Percentiles rank a stretch among this genome's conserved stretches.
Evolutionary conservation across 2,888 invertebrate genomes (phyloP).

Genomic region (Dynastes hyllus): DNA sequence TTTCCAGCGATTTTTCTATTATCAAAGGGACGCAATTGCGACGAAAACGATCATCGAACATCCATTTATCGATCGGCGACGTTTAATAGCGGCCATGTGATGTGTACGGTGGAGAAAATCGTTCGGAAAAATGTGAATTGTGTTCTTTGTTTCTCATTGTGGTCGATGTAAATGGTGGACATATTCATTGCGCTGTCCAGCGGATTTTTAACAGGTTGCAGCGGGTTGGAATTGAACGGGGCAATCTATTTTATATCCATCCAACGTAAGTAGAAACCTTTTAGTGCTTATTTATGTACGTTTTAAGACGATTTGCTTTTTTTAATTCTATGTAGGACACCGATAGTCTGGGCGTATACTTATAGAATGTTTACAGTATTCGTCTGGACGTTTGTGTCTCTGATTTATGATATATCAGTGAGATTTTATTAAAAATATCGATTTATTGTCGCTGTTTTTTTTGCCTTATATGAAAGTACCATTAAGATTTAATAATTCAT

Average conservation of each 20-base stretch:
- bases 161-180: slow-evolving; percentile 65
- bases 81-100: slow-evolving; percentile 29
- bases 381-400: slow-evolving; percentile 62
- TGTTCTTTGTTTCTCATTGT: slow-evolving; percentile 67
- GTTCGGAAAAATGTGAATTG: slow-evolving; percentile 68
- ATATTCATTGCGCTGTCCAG: slow-evolving; percentile 53
- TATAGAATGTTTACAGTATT: slow-evolving; percentile 66
- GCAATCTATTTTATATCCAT: neutral
- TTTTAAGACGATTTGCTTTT: slow-evolving; percentile 60
- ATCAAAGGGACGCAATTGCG: slow-evolving; percentile 23
- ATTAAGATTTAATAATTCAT: slow-evolving; percentile 51
- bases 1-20: slow-evolving; percentile 49
- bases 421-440: slow-evolving; percentile 68
- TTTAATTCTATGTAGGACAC: slow-evolving; percentile 66
- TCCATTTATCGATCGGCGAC: slow-evolving; percentile 32
- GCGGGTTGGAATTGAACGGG: slow-evolving; percentile 8
- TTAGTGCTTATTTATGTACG: neutral
- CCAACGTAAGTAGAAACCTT: slow-evolving; percentile 31
- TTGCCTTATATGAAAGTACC: slow-evolving; percentile 19
- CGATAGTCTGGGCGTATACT: slow-evolving; percentile 67
- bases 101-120: slow-evolving; percentile 61
- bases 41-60: slow-evolving; percentile 34
- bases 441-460: slow-evolving; percentile 59
- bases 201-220: slow-evolving; percentile 52
- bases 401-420: slow-evolving; percentile 55